Evolutionary conservation across 64 coral and sea anemone species (phyloP), one percentile per base, ranked within the genome.

Genomic region (Trachythela sp.): DNA sequence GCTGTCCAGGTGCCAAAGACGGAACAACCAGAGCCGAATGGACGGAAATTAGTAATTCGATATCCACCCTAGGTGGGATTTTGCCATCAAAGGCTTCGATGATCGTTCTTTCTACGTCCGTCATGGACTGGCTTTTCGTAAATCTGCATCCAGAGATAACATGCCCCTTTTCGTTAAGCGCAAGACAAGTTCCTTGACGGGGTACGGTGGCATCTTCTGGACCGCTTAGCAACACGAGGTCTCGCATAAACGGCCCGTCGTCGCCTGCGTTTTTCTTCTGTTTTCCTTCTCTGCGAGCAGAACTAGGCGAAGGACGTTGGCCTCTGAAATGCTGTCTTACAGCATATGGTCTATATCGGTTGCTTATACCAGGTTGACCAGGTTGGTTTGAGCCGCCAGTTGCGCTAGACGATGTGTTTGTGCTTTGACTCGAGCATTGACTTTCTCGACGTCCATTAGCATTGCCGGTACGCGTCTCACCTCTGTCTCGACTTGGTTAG

Each of bases 11-110:
- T n/a, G n/a, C n/a, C n/a, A n/a, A n/a, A n/a, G 72, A 70, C 20
- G 88, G 88, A 48, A 80, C 51, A 33, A 50, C 88, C 9, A 89
- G 70, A 54, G 72, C 45, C 26, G 88, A 80, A 31, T 89, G 77
- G 31, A 89, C 70, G 41, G 70, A 89, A 48, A 80, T 77, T 37
- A 89, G 40, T 17, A 89, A 48, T 77, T 89, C 72, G 77, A 89
- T 89, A 77, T 83, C 88, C 40, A 77, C 77, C 40, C 71, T 43
- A 22, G 43, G 72, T 83, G 72, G 88, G 49, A 89, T 80, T 83
- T 50, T 77, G 24, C 50, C 40, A 32, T 36, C 48, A 35, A 89
- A 89, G 15, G 70, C 88, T 89, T 89, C 70, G 40, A 89, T 29
- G 17, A 89, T 89, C 48, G 88, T 48, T 83, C 40, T 32, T 83